Conservation (phyloP, 1,140 invertebrate genomes). For the Macrostomum lignano region DNA sequence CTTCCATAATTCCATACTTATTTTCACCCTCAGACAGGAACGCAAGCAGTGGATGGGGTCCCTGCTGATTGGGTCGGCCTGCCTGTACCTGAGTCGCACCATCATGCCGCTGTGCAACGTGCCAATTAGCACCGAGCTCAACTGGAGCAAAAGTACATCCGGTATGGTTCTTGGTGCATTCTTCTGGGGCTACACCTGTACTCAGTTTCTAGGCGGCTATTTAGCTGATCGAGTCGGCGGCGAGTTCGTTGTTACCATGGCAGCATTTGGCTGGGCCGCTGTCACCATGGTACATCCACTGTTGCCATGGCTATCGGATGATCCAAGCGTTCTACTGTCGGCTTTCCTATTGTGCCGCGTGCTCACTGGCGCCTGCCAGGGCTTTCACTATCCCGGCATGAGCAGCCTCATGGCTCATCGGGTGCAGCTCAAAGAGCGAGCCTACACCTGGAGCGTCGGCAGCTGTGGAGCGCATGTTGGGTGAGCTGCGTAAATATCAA, state of each 20-base stretch:
- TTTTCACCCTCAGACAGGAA: too few species aligned
- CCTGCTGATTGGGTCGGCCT: too few species aligned
- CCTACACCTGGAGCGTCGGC: too few species aligned
- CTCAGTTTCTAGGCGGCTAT: conserved; percentile 40
- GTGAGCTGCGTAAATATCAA: too few species aligned
- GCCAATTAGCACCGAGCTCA: too few species aligned
- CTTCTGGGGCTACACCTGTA: conserved; percentile 46
- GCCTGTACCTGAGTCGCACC: too few species aligned
- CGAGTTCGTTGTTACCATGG: conserved; percentile 36
- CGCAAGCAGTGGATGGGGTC: too few species aligned
- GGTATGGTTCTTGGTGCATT: conserved; percentile 41
- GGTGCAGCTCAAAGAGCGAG: too few species aligned
- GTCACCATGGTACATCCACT: conserved; percentile 31
- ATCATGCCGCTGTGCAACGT: too few species aligned
- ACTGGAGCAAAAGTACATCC: too few species aligned
- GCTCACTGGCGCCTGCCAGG: conserved; percentile 14
- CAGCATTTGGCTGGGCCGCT: conserved; percentile 38
- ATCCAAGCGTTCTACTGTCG: neutral
- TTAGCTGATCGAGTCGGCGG: conserved; percentile 40
- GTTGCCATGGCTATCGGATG: conserved; percentile 1
- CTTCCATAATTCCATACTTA: too few species aligned
- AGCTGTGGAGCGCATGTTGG: too few species aligned
- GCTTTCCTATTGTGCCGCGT: conserved; percentile 6
- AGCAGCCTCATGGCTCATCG: conserved; percentile 40
- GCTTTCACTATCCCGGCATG: conserved; percentile 42